Percentiles rank a stretch among this genome's conserved stretches.
Evolutionary conservation across 2,113 vertebrate genomes (phyloP).

Genomic region (Poeciliopsis occidentalis): DNA sequence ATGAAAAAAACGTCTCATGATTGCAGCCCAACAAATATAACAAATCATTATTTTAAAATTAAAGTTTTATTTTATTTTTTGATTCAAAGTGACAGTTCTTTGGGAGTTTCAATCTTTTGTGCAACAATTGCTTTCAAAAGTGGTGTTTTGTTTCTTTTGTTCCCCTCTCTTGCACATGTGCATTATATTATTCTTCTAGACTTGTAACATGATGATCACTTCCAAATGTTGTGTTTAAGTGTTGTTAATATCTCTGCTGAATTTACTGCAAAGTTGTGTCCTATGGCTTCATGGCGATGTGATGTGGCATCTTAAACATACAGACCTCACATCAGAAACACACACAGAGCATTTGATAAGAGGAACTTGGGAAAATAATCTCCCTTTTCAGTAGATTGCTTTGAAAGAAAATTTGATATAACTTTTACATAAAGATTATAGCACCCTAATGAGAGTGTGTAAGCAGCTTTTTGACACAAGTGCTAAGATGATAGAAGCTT

Average conservation of each 20-base stretch:
- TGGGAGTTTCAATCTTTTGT: too few species aligned
- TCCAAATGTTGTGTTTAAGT: not conserved
- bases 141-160: too few species aligned
- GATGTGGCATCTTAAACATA: constrained; percentile 15
- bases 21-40: too few species aligned
- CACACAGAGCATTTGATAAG: not conserved
- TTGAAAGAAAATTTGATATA: not conserved
- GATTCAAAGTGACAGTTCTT: too few species aligned
- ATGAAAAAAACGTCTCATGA: too few species aligned
- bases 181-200: too few species aligned
- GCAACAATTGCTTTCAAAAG: too few species aligned
- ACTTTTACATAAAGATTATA: not conserved
- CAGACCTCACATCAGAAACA: not conserved
- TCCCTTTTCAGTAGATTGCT: not conserved
- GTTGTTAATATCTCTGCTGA: not conserved
- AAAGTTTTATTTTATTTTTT: too few species aligned
- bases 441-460: not conserved
- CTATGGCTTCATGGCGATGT: not conserved
- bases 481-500: constrained; percentile 25
- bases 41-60: too few species aligned
- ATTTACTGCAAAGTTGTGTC: not conserved
- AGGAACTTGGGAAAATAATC: not conserved
- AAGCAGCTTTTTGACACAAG: not conserved
- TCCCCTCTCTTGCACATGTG: too few species aligned
- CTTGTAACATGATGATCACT: too few species aligned